Conservation (phyloP, 2,888 invertebrate species). For the Torymus texanus region DNA sequence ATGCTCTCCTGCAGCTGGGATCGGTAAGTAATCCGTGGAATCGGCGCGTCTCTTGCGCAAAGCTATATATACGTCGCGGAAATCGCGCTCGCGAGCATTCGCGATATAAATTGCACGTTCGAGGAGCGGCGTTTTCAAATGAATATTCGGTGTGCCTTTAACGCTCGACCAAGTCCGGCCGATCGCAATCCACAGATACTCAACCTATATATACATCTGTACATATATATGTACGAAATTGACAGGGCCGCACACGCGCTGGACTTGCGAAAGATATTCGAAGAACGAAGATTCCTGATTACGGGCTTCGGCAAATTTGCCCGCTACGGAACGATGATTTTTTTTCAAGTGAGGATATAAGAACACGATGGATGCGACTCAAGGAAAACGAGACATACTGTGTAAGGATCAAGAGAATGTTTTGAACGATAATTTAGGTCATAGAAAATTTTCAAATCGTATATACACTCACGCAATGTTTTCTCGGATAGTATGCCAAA, state of each 20-base stretch:
- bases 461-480: neutral
- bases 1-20: neutral
- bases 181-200: neutral
- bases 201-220: no score
- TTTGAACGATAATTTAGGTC: neutral
- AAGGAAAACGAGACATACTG: neutral
- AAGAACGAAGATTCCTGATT: no score
- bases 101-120: conserved; percentile 37
- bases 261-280: no score
- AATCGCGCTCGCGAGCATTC: conserved; percentile 18
- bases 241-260: no score
- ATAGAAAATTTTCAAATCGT: neutral
- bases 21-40: conserved; percentile 14
- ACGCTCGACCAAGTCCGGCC: conserved; percentile 10
- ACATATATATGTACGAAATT: no score
- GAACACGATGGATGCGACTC: no score
- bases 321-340: no score
- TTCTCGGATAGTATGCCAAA: neutral
- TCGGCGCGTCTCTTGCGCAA: conserved; percentile 48
- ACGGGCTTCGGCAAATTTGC: no score
- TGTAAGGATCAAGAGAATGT: neutral
- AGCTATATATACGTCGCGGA: conserved; percentile 20
- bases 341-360: no score
- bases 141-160: conserved; percentile 27
- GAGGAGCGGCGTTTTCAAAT: conserved; percentile 12